These are phyloP conservation scores for Ceyx cyanopectus DNA, from an alignment of 2,113 vertebrate genomes.

Conservation along the genomic window DNA sequence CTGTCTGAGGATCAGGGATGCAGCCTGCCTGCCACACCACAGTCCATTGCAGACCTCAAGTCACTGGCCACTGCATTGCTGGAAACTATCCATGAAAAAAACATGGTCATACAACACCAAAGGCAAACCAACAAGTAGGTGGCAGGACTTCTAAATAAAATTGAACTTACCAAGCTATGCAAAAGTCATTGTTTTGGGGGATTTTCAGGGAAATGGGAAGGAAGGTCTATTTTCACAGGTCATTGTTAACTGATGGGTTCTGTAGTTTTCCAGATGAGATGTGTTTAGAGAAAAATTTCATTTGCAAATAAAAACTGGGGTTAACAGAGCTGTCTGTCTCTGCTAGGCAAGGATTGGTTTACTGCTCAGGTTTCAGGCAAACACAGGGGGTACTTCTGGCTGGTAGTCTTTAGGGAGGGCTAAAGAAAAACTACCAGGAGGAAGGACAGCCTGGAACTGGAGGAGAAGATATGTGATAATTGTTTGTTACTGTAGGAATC, in stretches of 20 bases:
- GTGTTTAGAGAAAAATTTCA: background rate
- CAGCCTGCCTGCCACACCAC: constrained; percentile 92
- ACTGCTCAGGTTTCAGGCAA: background rate
- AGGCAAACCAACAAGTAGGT: constrained; percentile 95
- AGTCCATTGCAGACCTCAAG: constrained; percentile 97
- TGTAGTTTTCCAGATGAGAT: background rate
- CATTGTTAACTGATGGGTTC: background rate
- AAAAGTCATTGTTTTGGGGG: background rate
- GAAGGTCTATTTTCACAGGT: background rate
- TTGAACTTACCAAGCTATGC: background rate
- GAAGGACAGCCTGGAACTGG: background rate
- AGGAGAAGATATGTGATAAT: background rate
- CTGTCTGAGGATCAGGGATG: constrained; percentile 92
- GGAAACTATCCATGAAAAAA: constrained; percentile 98
- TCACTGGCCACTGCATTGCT: constrained; percentile 94
- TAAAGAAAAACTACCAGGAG: background rate
- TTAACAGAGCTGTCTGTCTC: background rate
- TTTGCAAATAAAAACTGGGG: background rate
- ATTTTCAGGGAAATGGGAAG: background rate
- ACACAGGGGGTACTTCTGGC: background rate
- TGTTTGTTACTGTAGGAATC: background rate
- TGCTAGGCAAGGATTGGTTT: background rate
- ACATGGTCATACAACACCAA: constrained; percentile 97
- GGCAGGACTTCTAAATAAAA: background rate
- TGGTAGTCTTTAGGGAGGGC: background rate